Percentiles rank a stretch among this genome's conserved stretches.
phyloP scores from a whole-genome alignment of 2,113 vertebrate genomes.

The Zapus hudsonius region DNA sequence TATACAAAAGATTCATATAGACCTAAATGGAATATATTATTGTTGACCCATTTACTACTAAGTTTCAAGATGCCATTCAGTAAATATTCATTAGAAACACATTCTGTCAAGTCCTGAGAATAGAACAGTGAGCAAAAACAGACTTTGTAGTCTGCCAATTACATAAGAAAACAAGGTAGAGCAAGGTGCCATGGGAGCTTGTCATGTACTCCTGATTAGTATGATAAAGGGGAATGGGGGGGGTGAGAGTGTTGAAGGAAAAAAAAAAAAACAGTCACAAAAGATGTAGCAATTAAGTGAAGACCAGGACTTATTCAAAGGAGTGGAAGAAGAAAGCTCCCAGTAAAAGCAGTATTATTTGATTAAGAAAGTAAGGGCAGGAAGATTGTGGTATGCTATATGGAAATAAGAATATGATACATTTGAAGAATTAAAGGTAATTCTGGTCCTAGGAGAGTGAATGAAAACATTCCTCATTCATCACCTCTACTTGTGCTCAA shows the following conservation, averaged over 20 bases:
- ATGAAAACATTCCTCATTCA: conserved; percentile 11
- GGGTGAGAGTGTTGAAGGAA: not conserved
- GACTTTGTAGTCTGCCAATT: not conserved
- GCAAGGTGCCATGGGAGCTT: too few species aligned
- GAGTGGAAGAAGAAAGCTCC: not conserved
- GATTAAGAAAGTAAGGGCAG: not conserved
- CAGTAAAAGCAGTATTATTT: not conserved
- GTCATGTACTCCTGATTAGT: not conserved
- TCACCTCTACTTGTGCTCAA: not conserved
- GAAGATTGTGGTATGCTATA: not conserved
- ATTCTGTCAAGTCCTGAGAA: not conserved
- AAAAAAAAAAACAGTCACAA: conserved; percentile 1
- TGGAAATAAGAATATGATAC: not conserved
- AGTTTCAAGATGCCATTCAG: conserved; percentile 17
- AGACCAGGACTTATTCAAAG: not conserved
- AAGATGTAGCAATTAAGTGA: not conserved
- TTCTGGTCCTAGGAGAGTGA: conserved; percentile 28
- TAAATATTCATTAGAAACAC: conserved; percentile 38
- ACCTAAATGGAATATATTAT: not conserved
- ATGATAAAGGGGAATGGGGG: not conserved
- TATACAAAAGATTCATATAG: not conserved
- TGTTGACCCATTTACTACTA: not conserved
- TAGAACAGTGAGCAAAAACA: too few species aligned
- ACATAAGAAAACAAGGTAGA: not conserved
- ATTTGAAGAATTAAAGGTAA: not conserved